These are phyloP conservation scores for Anabas testudineus DNA, from an alignment of 2,797 vertebrate genomes.

Conservation along the genomic window DNA sequence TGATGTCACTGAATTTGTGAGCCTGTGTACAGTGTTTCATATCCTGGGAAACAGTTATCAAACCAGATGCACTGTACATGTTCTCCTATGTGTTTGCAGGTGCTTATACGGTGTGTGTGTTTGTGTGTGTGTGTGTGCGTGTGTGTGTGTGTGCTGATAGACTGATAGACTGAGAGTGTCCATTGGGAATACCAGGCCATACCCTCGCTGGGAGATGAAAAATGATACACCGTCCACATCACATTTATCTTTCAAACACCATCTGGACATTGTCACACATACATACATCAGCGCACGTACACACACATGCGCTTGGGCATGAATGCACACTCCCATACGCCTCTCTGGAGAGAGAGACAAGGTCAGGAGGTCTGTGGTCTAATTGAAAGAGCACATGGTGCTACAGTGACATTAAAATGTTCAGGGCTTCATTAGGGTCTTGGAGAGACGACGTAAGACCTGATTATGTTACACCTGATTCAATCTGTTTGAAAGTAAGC, in stretches of 20 bases:
- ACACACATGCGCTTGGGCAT: conserved; percentile 30
- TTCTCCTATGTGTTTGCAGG: background rate
- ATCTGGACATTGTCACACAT: conserved; percentile 71
- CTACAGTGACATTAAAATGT: conserved; percentile 67
- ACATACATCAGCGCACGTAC: conserved; percentile 27
- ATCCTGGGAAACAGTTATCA: conserved; percentile 20
- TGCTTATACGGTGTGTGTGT: background rate
- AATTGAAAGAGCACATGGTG: conserved; percentile 79
- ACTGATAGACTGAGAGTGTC: conserved; percentile 34
- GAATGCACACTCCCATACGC: conserved; percentile 34
- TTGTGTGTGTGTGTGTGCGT: background rate
- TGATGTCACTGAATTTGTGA: background rate
- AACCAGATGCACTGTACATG: conserved; percentile 22
- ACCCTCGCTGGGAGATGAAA: conserved; percentile 67
- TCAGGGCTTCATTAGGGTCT: conserved; percentile 63
- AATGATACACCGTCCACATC: conserved; percentile 58
- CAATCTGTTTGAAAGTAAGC: conserved; percentile 26
- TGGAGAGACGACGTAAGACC: conserved; percentile 26
- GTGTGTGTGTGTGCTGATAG: background rate
- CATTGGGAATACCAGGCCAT: conserved; percentile 41
- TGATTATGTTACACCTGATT: conserved; percentile 62
- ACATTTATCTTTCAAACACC: conserved; percentile 71
- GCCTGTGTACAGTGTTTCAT: conserved; percentile 14
- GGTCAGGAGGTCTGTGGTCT: conserved; percentile 69
- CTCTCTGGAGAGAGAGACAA: conserved; percentile 65